Evolutionary conservation across 2,113 vertebrate genomes (phyloP).

Genomic region (Arothron firmamentum): DNA sequence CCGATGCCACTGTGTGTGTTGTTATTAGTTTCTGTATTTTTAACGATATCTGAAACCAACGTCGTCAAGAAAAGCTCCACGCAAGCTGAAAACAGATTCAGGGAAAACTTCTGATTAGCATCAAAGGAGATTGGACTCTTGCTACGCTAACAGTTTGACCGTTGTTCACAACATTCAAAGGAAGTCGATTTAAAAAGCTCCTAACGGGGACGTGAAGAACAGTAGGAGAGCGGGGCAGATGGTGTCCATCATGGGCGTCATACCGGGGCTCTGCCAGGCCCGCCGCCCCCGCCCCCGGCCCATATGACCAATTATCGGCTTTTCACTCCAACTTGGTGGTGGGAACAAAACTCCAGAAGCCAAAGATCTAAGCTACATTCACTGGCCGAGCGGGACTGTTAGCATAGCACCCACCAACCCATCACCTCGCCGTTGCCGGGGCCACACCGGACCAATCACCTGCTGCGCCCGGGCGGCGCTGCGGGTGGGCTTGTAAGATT

Average conservation of each 20-base stretch:
- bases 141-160: no score
- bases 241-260: conserved; percentile 66
- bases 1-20: no score
- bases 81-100: no score
- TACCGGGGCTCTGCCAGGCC: conserved; percentile 60
- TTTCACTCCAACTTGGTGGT: conserved; percentile 68
- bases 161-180: no score
- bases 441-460: conserved; percentile 49
- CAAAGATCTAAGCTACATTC: no score
- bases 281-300: conserved; percentile 67
- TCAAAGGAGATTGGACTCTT: no score
- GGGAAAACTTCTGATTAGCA: no score
- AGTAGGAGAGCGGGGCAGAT: conserved; percentile 68
- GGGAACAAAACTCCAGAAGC: background rate
- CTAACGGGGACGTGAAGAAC: conserved; percentile 44
- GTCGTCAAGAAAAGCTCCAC: no score
- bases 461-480: conserved; percentile 49
- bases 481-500: conserved; percentile 57
- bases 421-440: conserved; percentile 63
- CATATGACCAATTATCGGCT: conserved; percentile 80
- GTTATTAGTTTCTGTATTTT: no score
- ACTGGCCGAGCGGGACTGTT: no score
- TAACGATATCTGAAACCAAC: no score
- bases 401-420: conserved; percentile 38
- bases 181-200: conserved; percentile 25